Evolutionary conservation across 2,888 invertebrate species (phyloP).

Genomic region (Magallana nippona): DNA sequence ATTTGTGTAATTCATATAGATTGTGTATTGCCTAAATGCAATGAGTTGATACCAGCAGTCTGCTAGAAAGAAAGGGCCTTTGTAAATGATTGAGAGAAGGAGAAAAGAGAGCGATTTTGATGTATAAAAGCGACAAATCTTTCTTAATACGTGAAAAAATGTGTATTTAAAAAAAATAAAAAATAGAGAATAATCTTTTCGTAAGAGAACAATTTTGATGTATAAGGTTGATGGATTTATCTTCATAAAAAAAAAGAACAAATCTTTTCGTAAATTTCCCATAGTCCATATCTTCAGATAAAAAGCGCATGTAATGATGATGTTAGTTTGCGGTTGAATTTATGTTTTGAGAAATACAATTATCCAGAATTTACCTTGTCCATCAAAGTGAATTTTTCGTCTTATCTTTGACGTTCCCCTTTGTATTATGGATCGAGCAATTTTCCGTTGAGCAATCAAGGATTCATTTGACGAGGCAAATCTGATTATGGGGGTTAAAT

Average conservation of each 20-base stretch:
- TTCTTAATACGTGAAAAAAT: too few species aligned
- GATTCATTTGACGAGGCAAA: neutral
- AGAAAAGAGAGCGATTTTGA: too few species aligned
- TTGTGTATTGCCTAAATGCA: slow-evolving; percentile 10
- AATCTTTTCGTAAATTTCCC: neutral
- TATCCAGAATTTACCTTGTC: neutral
- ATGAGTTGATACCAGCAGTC: too few species aligned
- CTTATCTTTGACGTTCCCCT: neutral
- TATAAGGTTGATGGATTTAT: too few species aligned
- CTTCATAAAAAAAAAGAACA: too few species aligned
- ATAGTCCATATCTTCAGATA: neutral
- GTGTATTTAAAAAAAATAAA: too few species aligned
- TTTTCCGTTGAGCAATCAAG: neutral
- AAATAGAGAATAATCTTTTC: too few species aligned
- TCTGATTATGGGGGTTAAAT: neutral
- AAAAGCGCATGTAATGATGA: slow-evolving; percentile 1
- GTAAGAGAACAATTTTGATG: too few species aligned
- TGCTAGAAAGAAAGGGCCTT: too few species aligned
- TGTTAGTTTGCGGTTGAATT: neutral
- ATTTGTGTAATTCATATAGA: neutral
- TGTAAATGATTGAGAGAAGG: too few species aligned
- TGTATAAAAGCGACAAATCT: too few species aligned
- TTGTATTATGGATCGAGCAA: neutral
- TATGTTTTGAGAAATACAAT: neutral
- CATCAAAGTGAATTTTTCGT: neutral